Evolutionary conservation across 2,797 vertebrate species (phyloP).

Genomic region (Columba guinea): DNA sequence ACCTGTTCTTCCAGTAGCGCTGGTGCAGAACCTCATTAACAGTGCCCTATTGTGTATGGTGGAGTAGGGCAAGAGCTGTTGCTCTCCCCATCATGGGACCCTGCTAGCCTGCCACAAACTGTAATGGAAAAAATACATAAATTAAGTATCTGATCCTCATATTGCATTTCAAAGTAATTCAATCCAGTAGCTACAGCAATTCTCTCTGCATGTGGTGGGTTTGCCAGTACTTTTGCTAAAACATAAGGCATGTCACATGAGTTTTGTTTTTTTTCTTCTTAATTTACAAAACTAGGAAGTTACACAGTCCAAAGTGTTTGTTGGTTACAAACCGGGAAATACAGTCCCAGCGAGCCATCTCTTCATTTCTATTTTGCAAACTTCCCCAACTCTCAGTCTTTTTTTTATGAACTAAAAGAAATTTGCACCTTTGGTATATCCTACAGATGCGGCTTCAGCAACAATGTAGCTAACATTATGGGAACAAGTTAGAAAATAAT

Average conservation of each 20-base stretch:
- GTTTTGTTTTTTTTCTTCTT: background rate
- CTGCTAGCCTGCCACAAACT: background rate
- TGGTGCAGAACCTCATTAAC: background rate
- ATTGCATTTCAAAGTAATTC: background rate
- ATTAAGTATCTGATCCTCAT: background rate
- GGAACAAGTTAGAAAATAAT: background rate
- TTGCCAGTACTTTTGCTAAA: background rate
- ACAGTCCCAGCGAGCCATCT: background rate
- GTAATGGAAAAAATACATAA: background rate
- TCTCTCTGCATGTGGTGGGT: background rate
- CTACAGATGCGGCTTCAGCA: background rate
- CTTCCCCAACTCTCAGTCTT: background rate
- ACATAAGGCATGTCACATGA: background rate
- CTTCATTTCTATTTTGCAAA: background rate
- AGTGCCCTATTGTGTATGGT: background rate
- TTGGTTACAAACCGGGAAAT: background rate
- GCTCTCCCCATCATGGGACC: background rate
- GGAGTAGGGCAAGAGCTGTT: background rate
- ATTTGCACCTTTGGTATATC: background rate
- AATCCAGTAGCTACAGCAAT: background rate
- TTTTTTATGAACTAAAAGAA: background rate
- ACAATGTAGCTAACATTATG: background rate
- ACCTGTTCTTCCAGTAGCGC: background rate
- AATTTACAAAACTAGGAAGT: background rate
- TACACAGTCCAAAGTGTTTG: background rate